Evolutionary conservation across 2,888 invertebrate species (phyloP), one percentile per base, ranked within the genome.

Genomic region (Clusia tigrina): DNA sequence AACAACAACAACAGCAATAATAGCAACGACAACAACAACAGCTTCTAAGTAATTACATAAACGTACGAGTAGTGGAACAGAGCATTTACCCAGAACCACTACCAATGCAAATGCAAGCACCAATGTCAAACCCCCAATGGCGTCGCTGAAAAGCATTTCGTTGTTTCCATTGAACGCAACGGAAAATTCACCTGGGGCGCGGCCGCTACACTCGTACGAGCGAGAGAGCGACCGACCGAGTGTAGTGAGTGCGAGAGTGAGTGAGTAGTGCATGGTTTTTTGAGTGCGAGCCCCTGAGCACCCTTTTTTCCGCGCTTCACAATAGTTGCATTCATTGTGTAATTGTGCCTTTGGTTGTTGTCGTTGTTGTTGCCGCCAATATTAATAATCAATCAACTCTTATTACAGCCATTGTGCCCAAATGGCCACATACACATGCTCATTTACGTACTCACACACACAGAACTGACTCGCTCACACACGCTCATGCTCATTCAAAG

Each of bases 31-130:
- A 69, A 62, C 69, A 74, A 74, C 75, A 76, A 74, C 71, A 74
- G 74, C 72, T 72, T 73, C 74, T 70, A 72, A 74, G 77, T 72
- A 73, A 75, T 74, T 74, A 74, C 74, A 76, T 75, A 76, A 74
- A 74, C 74, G 74, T 76, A 76, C 32, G 12, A 32, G 12, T 32
- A 32, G 6, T n/a, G n/a, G n/a, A n/a, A n/a, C n/a, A n/a, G n/a
- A n/a, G n/a, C n/a, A n/a, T n/a, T n/a, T n/a, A n/a, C 42, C 9
- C 10, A 15, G n/a, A n/a, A 42, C 42, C 42, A n/a, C 5, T 32
- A 32, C 32, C 42, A 42, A 42, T 10, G n/a, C n/a, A n/a, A n/a
- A n/a, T n/a, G 69, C 71, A 76, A 71, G 71, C 71, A 67, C 74
- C 18, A 56, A 54, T 54, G 54, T 54, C 54, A 69, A 77, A 70